These are phyloP conservation scores for Podabrus alpinus DNA, from an alignment of 2,888 invertebrate species.

Conservation along the genomic window DNA sequence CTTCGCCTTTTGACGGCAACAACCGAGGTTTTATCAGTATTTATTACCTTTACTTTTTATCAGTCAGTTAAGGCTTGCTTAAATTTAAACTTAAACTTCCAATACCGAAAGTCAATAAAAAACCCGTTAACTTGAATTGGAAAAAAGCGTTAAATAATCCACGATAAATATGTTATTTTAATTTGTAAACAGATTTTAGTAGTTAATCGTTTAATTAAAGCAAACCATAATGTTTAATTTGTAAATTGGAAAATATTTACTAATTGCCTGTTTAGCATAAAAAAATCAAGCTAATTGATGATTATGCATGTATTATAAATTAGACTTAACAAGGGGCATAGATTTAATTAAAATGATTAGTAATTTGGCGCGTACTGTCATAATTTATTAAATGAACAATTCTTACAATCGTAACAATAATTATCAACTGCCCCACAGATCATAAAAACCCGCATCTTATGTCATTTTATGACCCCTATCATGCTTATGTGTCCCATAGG, in stretches of 20 bases:
- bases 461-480: slow-evolving; percentile 41
- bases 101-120: no score
- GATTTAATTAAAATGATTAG: slow-evolving; percentile 19
- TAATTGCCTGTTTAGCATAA: neutral
- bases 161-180: no score
- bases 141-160: no score
- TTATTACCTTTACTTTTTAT: no score
- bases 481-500: slow-evolving; percentile 38
- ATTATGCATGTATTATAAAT: neutral
- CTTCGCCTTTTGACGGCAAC: no score
- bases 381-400: slow-evolving; percentile 25
- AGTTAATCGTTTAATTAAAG: neutral
- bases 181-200: no score
- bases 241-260: neutral
- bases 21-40: no score
- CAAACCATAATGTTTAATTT: neutral
- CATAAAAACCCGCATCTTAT: slow-evolving; percentile 40
- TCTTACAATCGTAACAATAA: slow-evolving; percentile 16
- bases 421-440: slow-evolving; percentile 32
- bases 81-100: no score
- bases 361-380: slow-evolving; percentile 8
- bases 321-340: slow-evolving; percentile 7
- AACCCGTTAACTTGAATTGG: no score
- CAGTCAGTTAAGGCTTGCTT: no score
- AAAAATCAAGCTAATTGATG: neutral